Percentiles rank a stretch among this genome's conserved stretches.
Conservation (phyloP, 2,888 invertebrate species). For the Lymantria monacha region DNA sequence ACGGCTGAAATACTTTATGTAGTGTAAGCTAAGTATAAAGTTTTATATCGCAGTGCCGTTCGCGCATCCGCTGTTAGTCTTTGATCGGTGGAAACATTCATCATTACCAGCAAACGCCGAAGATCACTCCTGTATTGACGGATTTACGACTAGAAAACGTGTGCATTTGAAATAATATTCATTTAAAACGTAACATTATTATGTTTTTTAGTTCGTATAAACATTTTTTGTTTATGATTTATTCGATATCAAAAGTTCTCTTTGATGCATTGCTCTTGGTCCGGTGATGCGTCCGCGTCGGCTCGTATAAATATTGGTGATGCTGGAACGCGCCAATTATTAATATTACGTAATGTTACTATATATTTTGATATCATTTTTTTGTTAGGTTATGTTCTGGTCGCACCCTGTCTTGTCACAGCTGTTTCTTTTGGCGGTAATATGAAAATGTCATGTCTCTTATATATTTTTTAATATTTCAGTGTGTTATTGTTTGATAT, state of each 20-base stretch:
- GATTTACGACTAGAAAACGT: conserved; percentile 40
- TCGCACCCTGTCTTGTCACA: too few relatives aligned
- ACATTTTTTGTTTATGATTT: conserved; percentile 35
- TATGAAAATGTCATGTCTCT: too few relatives aligned
- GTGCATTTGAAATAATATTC: conserved; percentile 35
- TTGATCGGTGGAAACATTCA: conserved; percentile 48
- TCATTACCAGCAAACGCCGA: conserved; percentile 33
- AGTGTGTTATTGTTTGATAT: too few relatives aligned
- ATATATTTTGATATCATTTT: too few relatives aligned
- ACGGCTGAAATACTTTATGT: background rate
- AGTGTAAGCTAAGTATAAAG: conserved; percentile 16
- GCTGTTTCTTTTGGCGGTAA: too few relatives aligned
- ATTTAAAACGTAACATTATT: conserved; percentile 31
- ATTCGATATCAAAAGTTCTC: conserved; percentile 30
- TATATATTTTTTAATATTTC: too few relatives aligned
- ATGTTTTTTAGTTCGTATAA: conserved; percentile 21
- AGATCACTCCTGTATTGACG: conserved; percentile 43
- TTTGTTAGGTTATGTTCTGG: too few relatives aligned
- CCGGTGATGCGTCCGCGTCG: conserved; percentile 10
- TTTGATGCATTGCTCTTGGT: conserved; percentile 23
- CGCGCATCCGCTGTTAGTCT: conserved; percentile 34
- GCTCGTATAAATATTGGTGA: conserved; percentile 24
- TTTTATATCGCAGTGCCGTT: conserved; percentile 20
- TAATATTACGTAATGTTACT: background rate
- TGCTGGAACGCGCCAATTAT: conserved; percentile 6